Base-by-base conservation (phyloP, 2,797 vertebrate species). In the Gymnothorax reevesii region DNA sequence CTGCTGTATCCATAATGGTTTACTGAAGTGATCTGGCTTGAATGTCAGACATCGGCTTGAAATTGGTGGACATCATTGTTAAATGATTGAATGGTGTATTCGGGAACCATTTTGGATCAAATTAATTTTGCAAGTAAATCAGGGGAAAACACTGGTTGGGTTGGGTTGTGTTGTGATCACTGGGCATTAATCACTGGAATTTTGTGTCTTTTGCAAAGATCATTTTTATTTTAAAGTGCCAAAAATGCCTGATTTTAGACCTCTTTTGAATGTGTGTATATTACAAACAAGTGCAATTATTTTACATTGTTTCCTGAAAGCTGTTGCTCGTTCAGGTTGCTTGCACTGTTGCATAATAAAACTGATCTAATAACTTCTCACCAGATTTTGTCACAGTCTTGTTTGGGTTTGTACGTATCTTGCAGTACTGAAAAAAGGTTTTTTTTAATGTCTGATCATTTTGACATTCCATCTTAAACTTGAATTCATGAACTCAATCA, bases 291-390 rank as follows among this genome's bases (percentile, higher is more conserved):
- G 87, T 84, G 89, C 84, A 86, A 87, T 82, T 88, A 75, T 83
- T 77, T 87, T 55, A 84, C 75, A 62, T 86, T 83, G 86, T 85
- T 83, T 87, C 87, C 15, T n/a, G 54, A 73, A 71, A 82, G 83
- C 22, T 84, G 87, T 49, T 66, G 77, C 33, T 49, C 85, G 25
- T 82, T 86, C 84, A 80, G 83, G 49, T 90, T 89, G 83, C 83
- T n/a, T 71, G n/a, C 42, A 33, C 85, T 86, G 83, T 69, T 84
- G 71, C 88, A 87, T 73, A 91, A 92, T 91, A 91, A 92, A 89
- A 84, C 7, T 59, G 4, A 87, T 88, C 87, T 85, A 89, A 88
- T 85, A 85, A 85, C 20, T 1, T 69, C 27, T 82, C 52, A 42
- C 60, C 64, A 33, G 7, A 66, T 69, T 66, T 59, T n/a, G 66